Evolutionary conservation across 2,113 vertebrate species (phyloP).

Genomic region (Paramisgurnus dabryanus): DNA sequence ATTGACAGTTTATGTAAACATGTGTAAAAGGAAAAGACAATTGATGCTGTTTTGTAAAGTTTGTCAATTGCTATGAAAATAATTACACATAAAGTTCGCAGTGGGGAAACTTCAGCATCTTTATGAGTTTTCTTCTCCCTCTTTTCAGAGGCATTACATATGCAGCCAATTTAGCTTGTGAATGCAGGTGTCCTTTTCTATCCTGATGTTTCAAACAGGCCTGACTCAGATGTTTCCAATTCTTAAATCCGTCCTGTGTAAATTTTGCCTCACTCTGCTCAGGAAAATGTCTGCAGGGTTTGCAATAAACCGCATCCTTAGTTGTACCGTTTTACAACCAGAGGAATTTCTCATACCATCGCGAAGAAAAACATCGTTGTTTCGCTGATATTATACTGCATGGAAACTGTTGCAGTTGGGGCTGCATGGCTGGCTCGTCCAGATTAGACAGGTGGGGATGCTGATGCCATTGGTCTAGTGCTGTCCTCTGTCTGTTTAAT

Average conservation of each 20-base stretch:
- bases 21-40: too few species aligned
- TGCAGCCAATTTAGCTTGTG: slow-evolving; percentile 2
- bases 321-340: slow-evolving; percentile 30
- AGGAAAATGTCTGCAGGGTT: slow-evolving; percentile 44
- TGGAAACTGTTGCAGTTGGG: neutral
- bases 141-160: too few species aligned
- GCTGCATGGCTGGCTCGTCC: slow-evolving; percentile 3
- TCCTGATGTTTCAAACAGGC: slow-evolving; percentile 19
- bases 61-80: too few species aligned
- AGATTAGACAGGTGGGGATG: neutral
- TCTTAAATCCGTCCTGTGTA: slow-evolving; percentile 23
- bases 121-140: too few species aligned
- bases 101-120: too few species aligned
- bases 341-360: slow-evolving; percentile 10
- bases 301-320: slow-evolving; percentile 35
- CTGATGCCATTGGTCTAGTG: neutral
- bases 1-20: too few species aligned
- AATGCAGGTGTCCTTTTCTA: slow-evolving; percentile 34
- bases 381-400: neutral
- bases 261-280: slow-evolving; percentile 16
- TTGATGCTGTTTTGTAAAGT: too few species aligned
- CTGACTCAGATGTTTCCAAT: slow-evolving; percentile 41
- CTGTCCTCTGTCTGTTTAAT: neutral
- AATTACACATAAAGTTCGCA: too few species aligned
- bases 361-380: neutral